Conservation (phyloP, 2,797 vertebrate genomes). For the Vipera latastei region DNA sequence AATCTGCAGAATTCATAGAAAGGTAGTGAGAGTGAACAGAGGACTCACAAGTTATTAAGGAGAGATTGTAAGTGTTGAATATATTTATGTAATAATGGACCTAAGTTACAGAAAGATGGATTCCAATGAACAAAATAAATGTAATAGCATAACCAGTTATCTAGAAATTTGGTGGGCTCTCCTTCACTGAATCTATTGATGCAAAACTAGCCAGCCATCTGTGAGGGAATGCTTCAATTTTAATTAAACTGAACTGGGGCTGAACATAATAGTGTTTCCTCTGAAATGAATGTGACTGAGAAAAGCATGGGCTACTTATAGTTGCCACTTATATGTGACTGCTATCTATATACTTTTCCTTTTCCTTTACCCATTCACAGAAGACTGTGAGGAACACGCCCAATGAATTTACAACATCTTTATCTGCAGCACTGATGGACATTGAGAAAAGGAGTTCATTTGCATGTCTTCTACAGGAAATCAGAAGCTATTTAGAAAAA, state of each 20-base stretch:
- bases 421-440: not conserved
- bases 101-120: not conserved
- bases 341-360: not conserved
- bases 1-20: not conserved
- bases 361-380: not conserved
- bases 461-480: constrained; percentile 9
- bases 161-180: not conserved
- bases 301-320: not conserved
- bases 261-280: not conserved
- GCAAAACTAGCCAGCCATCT: not conserved
- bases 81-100: not conserved
- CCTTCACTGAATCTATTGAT: not conserved
- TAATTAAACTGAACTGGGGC: not conserved
- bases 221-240: not conserved
- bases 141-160: not conserved
- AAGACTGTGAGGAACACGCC: not conserved
- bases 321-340: not conserved
- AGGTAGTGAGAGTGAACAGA: not conserved
- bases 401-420: not conserved
- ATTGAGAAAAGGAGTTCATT: not conserved
- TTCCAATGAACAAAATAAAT: not conserved
- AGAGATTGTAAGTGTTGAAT: not conserved
- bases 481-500: constrained; percentile 10
- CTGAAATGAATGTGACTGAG: not conserved
- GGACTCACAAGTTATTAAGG: not conserved